Evolutionary conservation across 2,113 vertebrate genomes (phyloP), one percentile per base, ranked within the genome.

Genomic region (Ammodramus savannarum): DNA sequence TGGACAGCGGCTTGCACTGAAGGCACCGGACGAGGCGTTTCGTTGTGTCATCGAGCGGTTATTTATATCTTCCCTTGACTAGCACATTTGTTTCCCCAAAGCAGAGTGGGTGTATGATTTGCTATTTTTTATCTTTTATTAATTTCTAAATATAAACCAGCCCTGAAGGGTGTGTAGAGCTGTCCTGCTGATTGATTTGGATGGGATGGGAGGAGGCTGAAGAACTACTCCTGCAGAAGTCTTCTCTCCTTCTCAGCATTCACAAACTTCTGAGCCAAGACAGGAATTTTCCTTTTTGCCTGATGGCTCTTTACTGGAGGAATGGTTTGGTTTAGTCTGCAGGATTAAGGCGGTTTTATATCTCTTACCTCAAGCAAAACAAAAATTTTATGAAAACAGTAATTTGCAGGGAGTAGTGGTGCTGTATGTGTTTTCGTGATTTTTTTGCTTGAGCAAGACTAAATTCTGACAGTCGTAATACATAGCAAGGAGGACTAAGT

Each of bases 121-220:
- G 63, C 91, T 89, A 78, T 95, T 96, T 97, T 97, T 96, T 93
- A 96, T 93, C 87, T 89, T 95, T 89, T 94, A 95, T 93, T 91
- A 84, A 84, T n/a, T 74, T 94, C 93, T 96, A 97, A 96, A 96
- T 95, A 97, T 95, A 97, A 90, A 80, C 20, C n/a, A 51, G 16
- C 46, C 51, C 61, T 39, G 69, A 90, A 95, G 93, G 90, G 88
- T 90, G 90, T 94, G 80, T 75, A 54, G 41, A 61, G 51, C 80
- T 88, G 48, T 67, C 67, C 80, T 46, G 58, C 51, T 97, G 90
- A 97, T 92, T 96, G 94, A 97, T 97, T 86, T 66, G 76, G 58
- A 91, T 23, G 81, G 95, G 87, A 95, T 84, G 80, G 95, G 83
- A 81, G 91, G 87, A 95, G 88, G 59, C 31, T 48, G 66, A 80